A percentile compares a stretch with the other conserved stretches of the same genome.
These are phyloP conservation scores for Myotis davidii DNA, from an alignment of 2,113 vertebrate species.

Conservation along the genomic window DNA sequence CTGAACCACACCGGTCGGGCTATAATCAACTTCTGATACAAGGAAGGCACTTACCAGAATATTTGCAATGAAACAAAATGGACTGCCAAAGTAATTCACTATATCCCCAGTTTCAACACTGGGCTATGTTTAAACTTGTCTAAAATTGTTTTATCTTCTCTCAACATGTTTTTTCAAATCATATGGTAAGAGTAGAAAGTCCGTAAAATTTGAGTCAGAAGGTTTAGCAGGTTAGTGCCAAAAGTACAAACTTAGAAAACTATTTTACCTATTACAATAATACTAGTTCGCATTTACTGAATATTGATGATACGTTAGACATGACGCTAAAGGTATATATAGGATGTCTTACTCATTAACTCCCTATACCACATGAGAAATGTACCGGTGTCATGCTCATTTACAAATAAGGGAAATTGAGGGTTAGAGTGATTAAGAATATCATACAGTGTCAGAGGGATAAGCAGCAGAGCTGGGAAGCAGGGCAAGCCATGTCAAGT, in stretches of 20 bases:
- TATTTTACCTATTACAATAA: not conserved
- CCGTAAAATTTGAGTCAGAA: not conserved
- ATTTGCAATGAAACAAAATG: not conserved
- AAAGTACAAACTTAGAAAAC: not conserved
- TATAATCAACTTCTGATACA: not conserved
- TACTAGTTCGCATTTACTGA: not conserved
- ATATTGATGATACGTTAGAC: not conserved
- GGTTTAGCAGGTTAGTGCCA: not conserved
- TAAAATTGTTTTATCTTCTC: not conserved
- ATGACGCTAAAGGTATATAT: not conserved
- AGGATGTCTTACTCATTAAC: not conserved
- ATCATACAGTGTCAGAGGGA: not conserved
- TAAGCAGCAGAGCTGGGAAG: not conserved
- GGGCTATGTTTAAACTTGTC: not conserved
- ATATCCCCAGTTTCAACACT: not conserved
- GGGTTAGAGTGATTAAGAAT: not conserved
- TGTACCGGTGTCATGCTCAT: not conserved
- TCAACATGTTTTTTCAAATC: not conserved
- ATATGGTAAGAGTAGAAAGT: not conserved
- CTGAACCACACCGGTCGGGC: too few relatives aligned
- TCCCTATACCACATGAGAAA: not conserved
- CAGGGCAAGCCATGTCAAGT: not conserved
- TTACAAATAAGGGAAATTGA: not conserved
- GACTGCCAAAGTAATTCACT: not conserved
- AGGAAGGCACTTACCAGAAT: not conserved